phyloP scores from a whole-genome alignment of 2,888 invertebrate species.

The Thyatira batis region DNA sequence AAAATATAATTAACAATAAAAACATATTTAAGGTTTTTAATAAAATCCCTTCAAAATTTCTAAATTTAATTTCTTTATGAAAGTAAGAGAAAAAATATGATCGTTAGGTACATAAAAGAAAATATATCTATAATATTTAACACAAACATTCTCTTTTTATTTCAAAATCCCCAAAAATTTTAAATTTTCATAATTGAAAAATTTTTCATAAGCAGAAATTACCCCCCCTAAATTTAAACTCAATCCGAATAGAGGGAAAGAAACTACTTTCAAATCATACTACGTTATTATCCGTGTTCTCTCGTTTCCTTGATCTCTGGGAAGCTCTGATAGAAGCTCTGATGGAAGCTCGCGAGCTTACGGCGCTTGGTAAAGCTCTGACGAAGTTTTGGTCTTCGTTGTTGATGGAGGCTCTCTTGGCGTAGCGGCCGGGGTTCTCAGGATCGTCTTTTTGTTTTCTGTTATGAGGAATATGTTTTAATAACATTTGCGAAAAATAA shows the following conservation, averaged over 20 bases:
- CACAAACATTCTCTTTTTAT: no score
- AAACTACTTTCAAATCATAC: slow-evolving; percentile 27
- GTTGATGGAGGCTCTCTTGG: slow-evolving; percentile 42
- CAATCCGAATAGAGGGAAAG: background rate
- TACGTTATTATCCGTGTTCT: slow-evolving; percentile 25
- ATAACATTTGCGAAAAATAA: background rate
- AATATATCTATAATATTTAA: no score
- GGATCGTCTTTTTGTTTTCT: slow-evolving; percentile 48
- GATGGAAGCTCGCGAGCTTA: slow-evolving; percentile 69
- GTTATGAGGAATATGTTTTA: slow-evolving; percentile 10
- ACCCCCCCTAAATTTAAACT: no score
- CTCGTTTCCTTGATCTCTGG: slow-evolving; percentile 33
- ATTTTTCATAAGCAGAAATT: no score
- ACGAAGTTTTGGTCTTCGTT: slow-evolving; percentile 54
- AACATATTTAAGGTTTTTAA: no score
- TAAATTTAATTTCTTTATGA: background rate
- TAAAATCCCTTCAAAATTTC: no score
- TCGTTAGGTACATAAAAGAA: no score
- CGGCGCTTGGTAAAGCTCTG: slow-evolving; percentile 55
- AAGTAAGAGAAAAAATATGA: no score
- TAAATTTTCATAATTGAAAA: no score
- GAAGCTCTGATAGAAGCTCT: slow-evolving; percentile 59
- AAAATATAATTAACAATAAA: no score
- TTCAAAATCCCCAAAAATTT: no score
- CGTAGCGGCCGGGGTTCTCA: slow-evolving; percentile 54